Evolutionary conservation across 2,797 vertebrate species (phyloP).

Genomic region (Hybognathus amarus): DNA sequence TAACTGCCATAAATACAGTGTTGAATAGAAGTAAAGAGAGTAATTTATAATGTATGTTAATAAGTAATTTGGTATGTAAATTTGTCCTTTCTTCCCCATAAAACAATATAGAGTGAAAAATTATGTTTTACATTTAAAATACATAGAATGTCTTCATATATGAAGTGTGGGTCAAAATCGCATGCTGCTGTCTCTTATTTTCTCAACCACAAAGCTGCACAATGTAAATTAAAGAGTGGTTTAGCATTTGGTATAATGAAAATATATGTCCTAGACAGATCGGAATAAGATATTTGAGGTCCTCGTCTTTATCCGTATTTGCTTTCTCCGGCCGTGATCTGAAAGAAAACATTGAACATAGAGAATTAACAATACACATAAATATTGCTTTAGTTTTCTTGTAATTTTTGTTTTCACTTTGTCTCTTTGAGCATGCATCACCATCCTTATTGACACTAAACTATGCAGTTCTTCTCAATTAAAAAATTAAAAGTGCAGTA

Average conservation of each 20-base stretch:
- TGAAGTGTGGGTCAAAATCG: neutral
- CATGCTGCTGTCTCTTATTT: neutral
- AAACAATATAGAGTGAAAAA: neutral
- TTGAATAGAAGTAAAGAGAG: neutral
- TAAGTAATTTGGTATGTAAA: neutral
- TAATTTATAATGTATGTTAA: neutral
- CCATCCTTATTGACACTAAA: neutral
- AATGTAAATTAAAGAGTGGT: conserved; percentile 25
- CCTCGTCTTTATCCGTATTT: conserved; percentile 75
- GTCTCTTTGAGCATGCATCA: neutral
- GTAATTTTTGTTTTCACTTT: neutral
- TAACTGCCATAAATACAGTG: conserved; percentile 66
- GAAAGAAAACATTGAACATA: conserved; percentile 42
- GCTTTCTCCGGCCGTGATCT: conserved; percentile 55
- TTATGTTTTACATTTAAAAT: conserved; percentile 5
- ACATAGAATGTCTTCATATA: neutral
- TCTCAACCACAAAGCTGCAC: neutral
- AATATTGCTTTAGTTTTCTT: neutral
- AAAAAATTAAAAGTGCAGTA: neutral
- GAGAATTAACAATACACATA: neutral
- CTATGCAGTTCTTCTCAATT: neutral
- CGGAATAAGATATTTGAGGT: conserved; percentile 63
- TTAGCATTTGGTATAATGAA: conserved; percentile 17
- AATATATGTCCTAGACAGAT: conserved; percentile 50
- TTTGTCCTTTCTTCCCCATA: neutral